phyloP scores from a whole-genome alignment of 1,140 invertebrate genomes.

The Parasteatoda tepidariorum region DNA sequence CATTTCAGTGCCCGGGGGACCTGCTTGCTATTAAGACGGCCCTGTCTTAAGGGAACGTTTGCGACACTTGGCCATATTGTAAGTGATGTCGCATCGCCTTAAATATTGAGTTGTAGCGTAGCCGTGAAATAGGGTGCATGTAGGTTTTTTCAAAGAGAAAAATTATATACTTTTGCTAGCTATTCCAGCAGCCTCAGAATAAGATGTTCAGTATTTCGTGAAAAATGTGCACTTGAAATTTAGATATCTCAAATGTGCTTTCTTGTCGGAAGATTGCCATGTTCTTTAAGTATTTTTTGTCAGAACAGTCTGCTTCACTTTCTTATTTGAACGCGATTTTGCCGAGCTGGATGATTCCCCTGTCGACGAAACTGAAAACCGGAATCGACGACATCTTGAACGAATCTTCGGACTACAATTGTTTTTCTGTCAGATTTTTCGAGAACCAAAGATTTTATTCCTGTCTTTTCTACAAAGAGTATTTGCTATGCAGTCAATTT shows the following conservation, averaged over 20 bases:
- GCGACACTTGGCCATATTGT: conserved; percentile 67
- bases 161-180: conserved; percentile 66
- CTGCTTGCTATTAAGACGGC: too few species aligned
- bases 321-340: conserved; percentile 33
- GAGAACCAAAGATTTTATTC: conserved; percentile 67
- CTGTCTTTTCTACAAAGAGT: conserved; percentile 69
- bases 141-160: conserved; percentile 65
- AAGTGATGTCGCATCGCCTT: conserved; percentile 64
- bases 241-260: conserved; percentile 61
- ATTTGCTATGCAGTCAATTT: too few species aligned
- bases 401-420: conserved; percentile 69
- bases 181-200: conserved; percentile 63
- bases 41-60: conserved; percentile 69
- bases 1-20: too few species aligned
- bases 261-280: conserved; percentile 45
- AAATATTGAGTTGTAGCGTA: conserved; percentile 64
- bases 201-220: conserved; percentile 49
- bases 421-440: conserved; percentile 67
- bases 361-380: conserved; percentile 64
- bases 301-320: not conserved
- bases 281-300: conserved; percentile 52
- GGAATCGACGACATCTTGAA: conserved; percentile 68
- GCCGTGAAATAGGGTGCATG: conserved; percentile 64
- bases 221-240: conserved; percentile 62
- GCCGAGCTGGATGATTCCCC: conserved; percentile 34